Evolutionary conservation across 2,113 vertebrate species (phyloP), one percentile per base, ranked within the genome.

Genomic region (Entomyzon cyanotis): DNA sequence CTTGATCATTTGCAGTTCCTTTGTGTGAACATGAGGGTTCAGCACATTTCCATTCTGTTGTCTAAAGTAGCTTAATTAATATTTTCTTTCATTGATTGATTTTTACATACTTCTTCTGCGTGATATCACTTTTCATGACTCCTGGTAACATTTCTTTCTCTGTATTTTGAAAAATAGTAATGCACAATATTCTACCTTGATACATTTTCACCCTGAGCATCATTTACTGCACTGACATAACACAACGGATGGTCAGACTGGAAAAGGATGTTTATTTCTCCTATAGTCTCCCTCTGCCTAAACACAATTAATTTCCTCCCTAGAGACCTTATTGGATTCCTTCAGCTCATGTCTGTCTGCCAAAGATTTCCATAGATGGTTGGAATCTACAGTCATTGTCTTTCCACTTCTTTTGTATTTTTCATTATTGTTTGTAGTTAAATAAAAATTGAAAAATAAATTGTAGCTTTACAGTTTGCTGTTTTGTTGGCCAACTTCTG

Each of bases 1-100:
- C 69, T 58, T 78, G 9, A 12, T 70, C 31, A 44, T 41, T 77
- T 62, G 23, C 0, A 1, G 55, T 6, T 78, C n/a, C n/a, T 30
- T 74, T 0, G 0, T 62, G 33, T 15, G 37, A 63, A 63, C 0
- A 0, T 22, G 21, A 65, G 21, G 1, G 10, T 52, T 70, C 50
- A 67, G 46, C n/a, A 35, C 8, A 2, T 3, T 69, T 49, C 28
- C 15, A 5, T 74, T 79, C 47, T 78, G 4, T 49, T 63, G 15
- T 23, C 24, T 75, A 21, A 78, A 49, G 4, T 15, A 49, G 5
- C 12, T 60, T 69, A 33, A 27, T 59, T 71, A 50, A 17, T 50
- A 27, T 39, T 78, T 85, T 11, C 42, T 20, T 65, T 30, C n/a
- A 21, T 23, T 67, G 19, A 14, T 24, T 37, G 5, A 5, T 35